Percentiles rank a stretch among this genome's conserved stretches.
phyloP scores from a whole-genome alignment of 2,888 invertebrate species.

The Heliconius ismenius region DNA sequence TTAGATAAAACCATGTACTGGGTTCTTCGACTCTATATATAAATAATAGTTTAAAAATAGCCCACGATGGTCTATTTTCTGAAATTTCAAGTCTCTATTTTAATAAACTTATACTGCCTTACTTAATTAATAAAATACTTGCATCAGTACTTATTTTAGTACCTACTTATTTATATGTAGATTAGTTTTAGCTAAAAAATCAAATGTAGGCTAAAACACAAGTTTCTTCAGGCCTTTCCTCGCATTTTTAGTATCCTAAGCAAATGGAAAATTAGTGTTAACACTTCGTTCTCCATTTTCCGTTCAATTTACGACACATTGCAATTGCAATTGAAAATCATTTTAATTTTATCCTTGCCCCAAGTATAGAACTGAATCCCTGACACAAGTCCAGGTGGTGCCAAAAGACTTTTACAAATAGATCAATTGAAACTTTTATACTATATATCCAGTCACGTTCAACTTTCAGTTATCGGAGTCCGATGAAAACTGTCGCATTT shows the following conservation, averaged over 20 bases:
- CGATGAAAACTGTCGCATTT: conserved; percentile 28
- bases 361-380: background rate
- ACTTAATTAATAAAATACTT: too few relatives aligned
- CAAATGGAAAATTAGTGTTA: background rate
- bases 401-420: background rate
- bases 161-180: too few relatives aligned
- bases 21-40: background rate
- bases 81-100: too few relatives aligned
- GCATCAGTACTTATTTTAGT: too few relatives aligned
- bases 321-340: background rate
- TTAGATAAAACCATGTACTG: background rate
- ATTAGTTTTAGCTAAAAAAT: too few relatives aligned
- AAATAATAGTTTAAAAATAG: too few relatives aligned
- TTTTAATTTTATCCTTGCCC: background rate
- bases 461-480: conserved; percentile 23
- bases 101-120: too few relatives aligned
- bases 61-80: too few relatives aligned
- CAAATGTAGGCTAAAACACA: too few relatives aligned
- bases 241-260: too few relatives aligned
- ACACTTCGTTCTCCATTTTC: background rate
- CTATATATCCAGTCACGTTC: conserved; percentile 31
- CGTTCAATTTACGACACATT: background rate
- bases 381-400: background rate
- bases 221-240: too few relatives aligned
- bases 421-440: conserved; percentile 15